These are phyloP conservation scores for Gadus macrocephalus DNA, from an alignment of 2,113 vertebrate species.

Conservation along the genomic window DNA sequence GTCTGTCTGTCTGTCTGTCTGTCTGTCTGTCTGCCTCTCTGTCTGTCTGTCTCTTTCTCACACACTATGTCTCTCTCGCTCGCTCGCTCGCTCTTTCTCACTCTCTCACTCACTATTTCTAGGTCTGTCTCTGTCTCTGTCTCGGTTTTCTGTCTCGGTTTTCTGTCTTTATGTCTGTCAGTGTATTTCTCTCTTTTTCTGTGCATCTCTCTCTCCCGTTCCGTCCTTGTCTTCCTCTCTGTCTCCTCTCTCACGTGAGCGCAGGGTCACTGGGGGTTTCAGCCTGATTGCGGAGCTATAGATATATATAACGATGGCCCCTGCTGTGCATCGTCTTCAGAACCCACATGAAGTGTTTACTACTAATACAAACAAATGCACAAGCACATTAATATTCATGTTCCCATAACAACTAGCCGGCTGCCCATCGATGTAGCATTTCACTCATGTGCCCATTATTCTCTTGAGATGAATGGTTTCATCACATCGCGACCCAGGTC, in stretches of 20 bases:
- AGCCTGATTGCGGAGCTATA: too few relatives aligned
- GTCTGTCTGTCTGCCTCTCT: conserved; percentile 28
- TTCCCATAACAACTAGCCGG: too few relatives aligned
- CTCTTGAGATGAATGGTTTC: too few relatives aligned
- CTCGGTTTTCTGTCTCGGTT: background rate
- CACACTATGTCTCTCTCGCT: background rate
- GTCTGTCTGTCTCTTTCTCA: background rate
- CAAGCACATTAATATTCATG: too few relatives aligned
- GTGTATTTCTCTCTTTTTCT: background rate
- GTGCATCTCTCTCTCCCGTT: conserved; percentile 17
- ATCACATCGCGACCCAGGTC: too few relatives aligned
- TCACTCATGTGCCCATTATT: too few relatives aligned
- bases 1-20: conserved; percentile 30
- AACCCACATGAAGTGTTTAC: too few relatives aligned
- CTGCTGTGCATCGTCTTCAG: too few relatives aligned
- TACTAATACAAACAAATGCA: too few relatives aligned
- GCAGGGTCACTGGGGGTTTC: too few relatives aligned
- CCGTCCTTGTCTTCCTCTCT: conserved; percentile 8
- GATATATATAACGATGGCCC: too few relatives aligned
- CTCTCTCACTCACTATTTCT: background rate
- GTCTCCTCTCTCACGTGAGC: conserved; percentile 4
- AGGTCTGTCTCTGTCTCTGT: conserved; percentile 25
- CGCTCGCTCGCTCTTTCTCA: conserved; percentile 36
- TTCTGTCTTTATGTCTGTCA: background rate
- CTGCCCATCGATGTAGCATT: too few relatives aligned